Evolutionary conservation across 2,888 invertebrate species (phyloP).

Genomic region (Spisula subtruncata): DNA sequence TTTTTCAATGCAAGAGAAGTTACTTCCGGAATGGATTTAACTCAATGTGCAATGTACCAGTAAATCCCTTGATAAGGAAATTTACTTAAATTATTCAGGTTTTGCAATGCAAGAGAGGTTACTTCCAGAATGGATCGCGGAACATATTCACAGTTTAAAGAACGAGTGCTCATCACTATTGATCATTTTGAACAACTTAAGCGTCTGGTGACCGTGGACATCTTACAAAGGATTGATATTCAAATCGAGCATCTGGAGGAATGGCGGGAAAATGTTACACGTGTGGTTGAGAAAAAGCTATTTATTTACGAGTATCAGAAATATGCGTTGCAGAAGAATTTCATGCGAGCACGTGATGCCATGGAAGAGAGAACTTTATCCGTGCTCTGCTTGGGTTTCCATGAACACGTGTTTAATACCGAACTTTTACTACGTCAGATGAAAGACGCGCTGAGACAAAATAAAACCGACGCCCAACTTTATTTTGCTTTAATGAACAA

Average conservation of each 20-base stretch:
- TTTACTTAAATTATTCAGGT: slow-evolving; percentile 9
- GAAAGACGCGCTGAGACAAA: slow-evolving; percentile 17
- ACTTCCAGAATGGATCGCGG: slow-evolving; percentile 71
- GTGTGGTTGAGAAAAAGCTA: slow-evolving; percentile 57
- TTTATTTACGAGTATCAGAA: slow-evolving; percentile 73
- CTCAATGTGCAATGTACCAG: no score
- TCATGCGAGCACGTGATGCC: slow-evolving; percentile 75
- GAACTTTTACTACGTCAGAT: slow-evolving; percentile 59
- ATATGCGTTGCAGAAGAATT: slow-evolving; percentile 77
- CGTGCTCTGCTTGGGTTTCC: slow-evolving; percentile 70
- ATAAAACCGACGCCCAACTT: slow-evolving; percentile 43
- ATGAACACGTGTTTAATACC: slow-evolving; percentile 69
- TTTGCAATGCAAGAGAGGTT: slow-evolving; percentile 72
- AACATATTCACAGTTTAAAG: slow-evolving; percentile 54
- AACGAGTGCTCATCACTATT: slow-evolving; percentile 34
- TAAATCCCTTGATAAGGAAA: no score
- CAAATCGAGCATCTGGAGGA: slow-evolving; percentile 41
- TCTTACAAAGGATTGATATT: slow-evolving; percentile 52
- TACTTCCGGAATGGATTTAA: no score
- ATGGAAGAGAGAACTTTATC: slow-evolving; percentile 80
- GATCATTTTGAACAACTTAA: slow-evolving; percentile 44
- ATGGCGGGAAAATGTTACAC: slow-evolving; percentile 51
- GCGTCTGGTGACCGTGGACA: slow-evolving; percentile 29
- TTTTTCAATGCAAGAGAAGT: no score
- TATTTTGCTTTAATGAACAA: slow-evolving; percentile 60